A percentile compares a stretch with the other conserved stretches of the same genome.
Evolutionary conservation across 2,797 vertebrate genomes (phyloP).

Genomic region (Lagorchestes hirsutus): DNA sequence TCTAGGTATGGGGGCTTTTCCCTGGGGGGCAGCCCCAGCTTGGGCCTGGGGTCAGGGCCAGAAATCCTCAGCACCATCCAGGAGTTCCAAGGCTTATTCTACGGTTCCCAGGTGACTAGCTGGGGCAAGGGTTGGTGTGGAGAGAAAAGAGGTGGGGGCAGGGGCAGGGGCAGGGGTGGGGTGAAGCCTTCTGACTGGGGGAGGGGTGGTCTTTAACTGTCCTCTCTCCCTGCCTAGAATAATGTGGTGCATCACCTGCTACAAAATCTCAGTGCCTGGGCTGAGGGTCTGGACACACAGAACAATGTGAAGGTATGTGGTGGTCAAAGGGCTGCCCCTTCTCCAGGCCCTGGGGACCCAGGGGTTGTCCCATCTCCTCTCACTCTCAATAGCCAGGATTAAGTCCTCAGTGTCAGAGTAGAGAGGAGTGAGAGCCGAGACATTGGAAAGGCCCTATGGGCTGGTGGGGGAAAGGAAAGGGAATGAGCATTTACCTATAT

Average conservation of each 20-base stretch:
- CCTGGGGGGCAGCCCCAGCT: slow-evolving; percentile 85
- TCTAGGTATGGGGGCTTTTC: slow-evolving; percentile 95
- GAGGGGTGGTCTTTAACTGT: not conserved
- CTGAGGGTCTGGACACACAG: slow-evolving; percentile 83
- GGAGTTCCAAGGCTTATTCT: not conserved
- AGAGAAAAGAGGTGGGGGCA: not conserved
- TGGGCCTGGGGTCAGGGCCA: slow-evolving; percentile 72
- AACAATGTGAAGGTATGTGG: slow-evolving; percentile 90
- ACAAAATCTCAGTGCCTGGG: slow-evolving; percentile 86
- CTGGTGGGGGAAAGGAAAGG: not conserved
- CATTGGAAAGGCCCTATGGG: not conserved
- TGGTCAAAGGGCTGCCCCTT: not conserved
- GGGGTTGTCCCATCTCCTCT: not conserved
- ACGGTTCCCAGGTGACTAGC: not conserved
- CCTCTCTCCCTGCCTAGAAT: slow-evolving; percentile 83
- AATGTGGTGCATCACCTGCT: slow-evolving; percentile 87
- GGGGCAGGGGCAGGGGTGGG: no score
- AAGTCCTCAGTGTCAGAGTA: not conserved
- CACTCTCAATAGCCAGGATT: not conserved
- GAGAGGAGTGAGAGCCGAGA: not conserved
- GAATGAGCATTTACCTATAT: not conserved
- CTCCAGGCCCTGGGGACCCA: not conserved
- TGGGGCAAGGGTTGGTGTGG: not conserved
- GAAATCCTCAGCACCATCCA: slow-evolving; percentile 78
- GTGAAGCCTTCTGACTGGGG: no score